Base-by-base conservation (phyloP, 2,113 vertebrate genomes). In the Protomyctophum bolini region DNA sequence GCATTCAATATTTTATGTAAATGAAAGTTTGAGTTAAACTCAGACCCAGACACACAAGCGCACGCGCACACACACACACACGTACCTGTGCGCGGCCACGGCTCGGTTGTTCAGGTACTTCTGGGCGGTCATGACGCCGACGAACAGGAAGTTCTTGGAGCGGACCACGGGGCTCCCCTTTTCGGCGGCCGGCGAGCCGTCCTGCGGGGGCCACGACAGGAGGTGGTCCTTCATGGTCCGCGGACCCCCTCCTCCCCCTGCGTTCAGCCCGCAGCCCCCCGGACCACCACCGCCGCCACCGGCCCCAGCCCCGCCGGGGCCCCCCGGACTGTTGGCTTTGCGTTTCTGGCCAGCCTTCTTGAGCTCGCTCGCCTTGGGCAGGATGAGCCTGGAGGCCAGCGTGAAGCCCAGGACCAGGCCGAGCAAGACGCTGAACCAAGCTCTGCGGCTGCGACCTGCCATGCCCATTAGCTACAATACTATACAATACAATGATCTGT, bases 101-200 rank as follows among this genome's bases (percentile, higher is more conserved):
- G 96, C 97, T 49, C 97, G 93, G 91, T 77, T 98, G 73, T 94
- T 90, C 90, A 98, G 95, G 93, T 98, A 98, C 83, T 98, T 98
- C 94, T 98, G 95, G 0, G 97, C 97, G 1, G 96, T 98, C 97
- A 98, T 98, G 58, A 98, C 97, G 63, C 97, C 97, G 29, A 98
- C 95, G 87, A 95, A 98, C 49, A 98, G 93, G 79, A 98, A 98
- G 86, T 86, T 92, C 6, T 83, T 87, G 63, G 21, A 21, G 21
- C 21, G 21, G 93, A 93, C 10, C 86, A 77, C 58, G 88, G 83
- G 7, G 70, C 73, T 0, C 88, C 33, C 72, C 6, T 85, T 76
- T 67, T 87, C 84, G 0, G 91, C 88, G 7, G 79, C 68, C 64
- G 83, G 76, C n/a, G 86, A 75, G 41, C 81, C 82, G 85, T 87